Base-by-base conservation (phyloP, 1,140 invertebrate species). In the Drosophila erecta region DNA sequence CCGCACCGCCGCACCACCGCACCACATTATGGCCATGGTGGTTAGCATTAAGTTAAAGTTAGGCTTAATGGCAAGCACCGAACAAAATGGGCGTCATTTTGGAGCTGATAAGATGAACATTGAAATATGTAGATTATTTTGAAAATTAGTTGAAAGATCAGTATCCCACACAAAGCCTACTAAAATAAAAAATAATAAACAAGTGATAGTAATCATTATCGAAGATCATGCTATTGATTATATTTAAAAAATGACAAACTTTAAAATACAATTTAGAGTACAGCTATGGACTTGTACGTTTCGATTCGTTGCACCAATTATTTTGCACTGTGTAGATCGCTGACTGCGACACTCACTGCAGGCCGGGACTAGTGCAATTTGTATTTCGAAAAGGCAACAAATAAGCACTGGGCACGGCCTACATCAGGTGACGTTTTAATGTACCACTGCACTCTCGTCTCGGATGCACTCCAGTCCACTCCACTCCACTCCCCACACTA, bases 311-410 rank as follows among this genome's bases (percentile, higher is more conserved):
- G 7, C 8, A 30, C 30, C 2, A 30, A 33, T 2, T 12, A 6
- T 15, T 49, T 30, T 12, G 27, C n/a, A 3, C 11, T 30, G 24
- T 44, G 60, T 20, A 65, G 17, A 27, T 51, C 35, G 84, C 80
- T 84, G 84, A 43, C 53, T 75, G 73, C 76, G 84, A 80, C 84
- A 89, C 85, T 90, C 71, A 80, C 76, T 89, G 91, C 91, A 92
- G 91, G 91, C 91, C 91, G 91, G 91, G 91, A 92, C 91, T 91
- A 91, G 91, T 92, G 91, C 91, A 92, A 92, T 92, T 76, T 92
- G 91, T 77, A 77, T 79, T 72, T 72, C 65, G 44, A 76, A 80
- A 86, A 53, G 80, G 70, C 58, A 84, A 91, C 86, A 92, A 91
- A 84, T 81, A 90, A 81, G 85, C 90, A 92, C 91, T 69, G 81